These are phyloP conservation scores for Sweltsa coloradensis DNA, from an alignment of 1,140 invertebrate genomes.

Conservation along the genomic window DNA sequence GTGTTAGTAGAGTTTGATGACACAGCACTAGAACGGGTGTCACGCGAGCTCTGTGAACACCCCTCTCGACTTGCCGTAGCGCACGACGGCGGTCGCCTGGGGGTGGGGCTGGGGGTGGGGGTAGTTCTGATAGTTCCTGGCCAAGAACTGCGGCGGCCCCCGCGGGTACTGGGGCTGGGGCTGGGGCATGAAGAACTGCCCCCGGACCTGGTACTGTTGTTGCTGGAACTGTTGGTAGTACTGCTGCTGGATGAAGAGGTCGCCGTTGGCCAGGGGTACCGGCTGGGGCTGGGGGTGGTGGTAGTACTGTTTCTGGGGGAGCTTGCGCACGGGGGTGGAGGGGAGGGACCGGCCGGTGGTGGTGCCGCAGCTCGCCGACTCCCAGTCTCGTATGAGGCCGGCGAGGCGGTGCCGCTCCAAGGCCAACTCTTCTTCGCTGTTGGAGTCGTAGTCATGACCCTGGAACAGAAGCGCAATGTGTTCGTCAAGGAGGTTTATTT, in stretches of 20 bases:
- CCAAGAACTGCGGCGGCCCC: background rate
- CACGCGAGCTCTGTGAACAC: constrained; percentile 10
- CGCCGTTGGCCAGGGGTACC: background rate
- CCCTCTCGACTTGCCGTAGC: constrained; percentile 8
- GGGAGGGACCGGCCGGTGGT: background rate
- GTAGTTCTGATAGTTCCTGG: background rate
- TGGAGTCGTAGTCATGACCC: constrained; percentile 11
- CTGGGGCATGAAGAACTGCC: background rate
- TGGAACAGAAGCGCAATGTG: background rate
- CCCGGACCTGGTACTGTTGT: background rate
- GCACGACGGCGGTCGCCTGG: constrained; percentile 1
- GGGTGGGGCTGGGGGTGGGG: background rate
- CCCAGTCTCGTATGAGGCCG: constrained; percentile 8
- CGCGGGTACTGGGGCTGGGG: background rate
- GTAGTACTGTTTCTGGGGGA: background rate
- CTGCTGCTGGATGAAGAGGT: background rate
- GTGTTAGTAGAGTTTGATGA: too few relatives aligned
- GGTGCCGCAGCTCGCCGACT: constrained; percentile 2
- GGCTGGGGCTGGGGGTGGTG: background rate
- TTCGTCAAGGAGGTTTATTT: too few relatives aligned
- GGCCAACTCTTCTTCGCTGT: constrained; percentile 5
- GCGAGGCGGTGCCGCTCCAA: constrained; percentile 5
- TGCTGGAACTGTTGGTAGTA: background rate
- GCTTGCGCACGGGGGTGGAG: too few relatives aligned
- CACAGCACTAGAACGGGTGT: background rate